Evolutionary conservation across 2,888 invertebrate genomes (phyloP).

Genomic region (Smittia aterrima): DNA sequence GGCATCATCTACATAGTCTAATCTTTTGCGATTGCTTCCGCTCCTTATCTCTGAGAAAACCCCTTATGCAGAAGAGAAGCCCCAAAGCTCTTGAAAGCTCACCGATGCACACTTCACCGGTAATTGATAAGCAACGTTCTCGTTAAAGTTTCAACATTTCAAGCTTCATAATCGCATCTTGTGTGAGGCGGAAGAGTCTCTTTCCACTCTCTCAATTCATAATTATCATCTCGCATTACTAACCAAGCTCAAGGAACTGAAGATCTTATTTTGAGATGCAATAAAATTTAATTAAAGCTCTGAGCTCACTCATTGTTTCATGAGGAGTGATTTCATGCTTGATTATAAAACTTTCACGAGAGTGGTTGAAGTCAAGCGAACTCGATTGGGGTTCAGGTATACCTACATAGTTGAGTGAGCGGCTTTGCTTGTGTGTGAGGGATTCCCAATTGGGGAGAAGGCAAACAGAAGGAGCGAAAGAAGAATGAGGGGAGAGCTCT

Average conservation of each 20-base stretch:
- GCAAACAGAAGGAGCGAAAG: background rate
- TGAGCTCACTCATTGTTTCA: background rate
- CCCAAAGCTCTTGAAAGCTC: too few relatives aligned
- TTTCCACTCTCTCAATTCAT: background rate
- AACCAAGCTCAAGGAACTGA: background rate
- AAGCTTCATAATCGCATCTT: background rate
- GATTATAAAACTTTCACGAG: background rate
- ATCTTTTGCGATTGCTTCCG: too few relatives aligned
- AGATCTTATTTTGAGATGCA: background rate
- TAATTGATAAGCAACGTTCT: constrained; percentile 10
- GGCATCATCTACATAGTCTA: too few relatives aligned
- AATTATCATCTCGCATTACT: background rate
- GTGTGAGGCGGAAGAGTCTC: background rate
- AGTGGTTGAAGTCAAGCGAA: background rate
- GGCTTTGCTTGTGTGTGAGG: background rate
- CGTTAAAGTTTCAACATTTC: background rate
- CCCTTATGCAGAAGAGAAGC: too few relatives aligned
- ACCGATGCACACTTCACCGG: background rate
- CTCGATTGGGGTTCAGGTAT: background rate
- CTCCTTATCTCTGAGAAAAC: too few relatives aligned
- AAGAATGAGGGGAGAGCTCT: background rate
- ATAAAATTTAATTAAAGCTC: constrained; percentile 17
- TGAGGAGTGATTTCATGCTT: background rate
- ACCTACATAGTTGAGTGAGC: background rate
- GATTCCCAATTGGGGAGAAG: background rate